phyloP scores from a whole-genome alignment of 2,888 invertebrate genomes.

The Entomobrya multifasciata region DNA sequence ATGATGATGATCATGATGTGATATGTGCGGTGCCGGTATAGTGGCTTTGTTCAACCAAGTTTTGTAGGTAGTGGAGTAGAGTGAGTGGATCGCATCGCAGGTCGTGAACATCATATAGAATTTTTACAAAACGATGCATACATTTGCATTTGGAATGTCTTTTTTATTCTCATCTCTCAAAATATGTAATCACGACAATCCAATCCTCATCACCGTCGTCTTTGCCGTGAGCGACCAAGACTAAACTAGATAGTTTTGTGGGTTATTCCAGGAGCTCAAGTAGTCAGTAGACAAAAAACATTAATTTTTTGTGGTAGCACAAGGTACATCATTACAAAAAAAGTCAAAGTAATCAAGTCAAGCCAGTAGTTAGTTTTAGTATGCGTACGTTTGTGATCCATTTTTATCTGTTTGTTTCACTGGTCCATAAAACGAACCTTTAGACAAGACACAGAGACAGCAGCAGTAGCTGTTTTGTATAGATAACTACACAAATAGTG shows the following conservation, averaged over 20 bases:
- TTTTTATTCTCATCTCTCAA: slow-evolving; percentile 40
- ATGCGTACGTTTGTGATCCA: slow-evolving; percentile 29
- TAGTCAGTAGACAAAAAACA: slow-evolving; percentile 1
- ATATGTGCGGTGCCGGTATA: slow-evolving; percentile 31
- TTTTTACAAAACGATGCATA: slow-evolving; percentile 44
- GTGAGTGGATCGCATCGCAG: not conserved
- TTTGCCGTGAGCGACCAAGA: not conserved
- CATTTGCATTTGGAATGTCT: slow-evolving; percentile 58
- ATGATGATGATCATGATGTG: not conserved
- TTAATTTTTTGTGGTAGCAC: slow-evolving; percentile 43
- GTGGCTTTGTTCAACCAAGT: slow-evolving; percentile 19
- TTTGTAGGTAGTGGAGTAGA: not conserved
- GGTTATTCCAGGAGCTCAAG: slow-evolving; percentile 51
- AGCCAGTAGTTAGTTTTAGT: not conserved
- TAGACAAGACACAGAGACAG: too few species aligned
- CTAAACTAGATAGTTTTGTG: not conserved
- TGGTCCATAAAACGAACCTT: slow-evolving; percentile 33
- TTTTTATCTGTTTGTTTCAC: slow-evolving; percentile 32
- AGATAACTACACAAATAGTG: not conserved
- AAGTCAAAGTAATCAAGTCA: slow-evolving; percentile 24
- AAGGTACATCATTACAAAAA: too few species aligned
- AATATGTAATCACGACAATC: not conserved
- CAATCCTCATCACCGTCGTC: too few species aligned
- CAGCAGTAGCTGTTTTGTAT: not conserved
- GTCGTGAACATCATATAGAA: slow-evolving; percentile 13